phyloP scores from a whole-genome alignment of 2,113 vertebrate species.

The Oreochromis tanganicae region DNA sequence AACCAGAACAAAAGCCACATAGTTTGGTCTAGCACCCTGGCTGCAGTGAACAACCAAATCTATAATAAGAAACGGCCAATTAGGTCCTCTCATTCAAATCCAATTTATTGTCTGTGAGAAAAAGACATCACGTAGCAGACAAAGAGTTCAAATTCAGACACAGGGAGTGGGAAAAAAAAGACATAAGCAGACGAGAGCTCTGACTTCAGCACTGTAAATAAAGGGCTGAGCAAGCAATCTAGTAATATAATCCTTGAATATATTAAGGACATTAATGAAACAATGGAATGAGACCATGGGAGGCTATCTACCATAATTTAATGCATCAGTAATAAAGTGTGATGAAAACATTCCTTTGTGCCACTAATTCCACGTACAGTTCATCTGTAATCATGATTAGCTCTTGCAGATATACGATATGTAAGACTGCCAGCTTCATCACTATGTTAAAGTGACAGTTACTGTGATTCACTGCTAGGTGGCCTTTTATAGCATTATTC shows the following conservation, averaged over 20 bases:
- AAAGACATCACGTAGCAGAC: neutral
- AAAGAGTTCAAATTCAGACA: neutral
- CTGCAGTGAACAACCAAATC: constrained; percentile 24
- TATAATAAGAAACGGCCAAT: constrained; percentile 45
- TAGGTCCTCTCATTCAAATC: constrained; percentile 3
- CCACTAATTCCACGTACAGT: neutral
- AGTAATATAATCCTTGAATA: neutral
- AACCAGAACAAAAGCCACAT: constrained; percentile 57
- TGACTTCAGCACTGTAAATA: neutral
- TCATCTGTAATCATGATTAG: neutral
- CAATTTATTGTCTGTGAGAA: neutral
- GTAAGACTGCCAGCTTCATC: neutral
- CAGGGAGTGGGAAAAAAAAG: neutral
- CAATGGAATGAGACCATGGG: neutral
- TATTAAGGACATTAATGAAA: neutral
- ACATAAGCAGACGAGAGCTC: neutral
- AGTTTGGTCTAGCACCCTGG: constrained; percentile 45
- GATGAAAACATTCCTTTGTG: neutral
- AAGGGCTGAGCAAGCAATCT: neutral
- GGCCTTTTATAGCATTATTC: neutral
- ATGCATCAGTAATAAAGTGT: neutral
- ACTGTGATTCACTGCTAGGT: neutral
- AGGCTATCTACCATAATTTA: neutral
- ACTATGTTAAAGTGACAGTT: neutral
- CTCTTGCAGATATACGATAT: neutral